phyloP scores from a whole-genome alignment of 2,113 vertebrate genomes.

The Guaruba guarouba region DNA sequence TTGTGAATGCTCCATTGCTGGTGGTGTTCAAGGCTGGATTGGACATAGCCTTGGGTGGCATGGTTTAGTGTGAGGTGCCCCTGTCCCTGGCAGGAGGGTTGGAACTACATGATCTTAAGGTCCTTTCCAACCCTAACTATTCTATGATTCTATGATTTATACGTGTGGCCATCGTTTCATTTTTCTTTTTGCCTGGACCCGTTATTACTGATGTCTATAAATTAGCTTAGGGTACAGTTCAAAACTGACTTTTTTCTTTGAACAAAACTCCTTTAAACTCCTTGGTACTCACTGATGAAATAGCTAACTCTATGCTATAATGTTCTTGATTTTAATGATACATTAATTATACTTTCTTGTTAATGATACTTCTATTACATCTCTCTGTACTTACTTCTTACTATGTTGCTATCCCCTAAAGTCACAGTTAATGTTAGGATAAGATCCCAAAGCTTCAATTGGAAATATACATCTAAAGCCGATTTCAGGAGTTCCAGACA shows the following conservation, averaged over 20 bases:
- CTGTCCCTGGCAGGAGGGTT: too few relatives aligned
- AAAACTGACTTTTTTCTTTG: not conserved
- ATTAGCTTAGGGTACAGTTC: not conserved
- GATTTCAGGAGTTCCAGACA: not conserved
- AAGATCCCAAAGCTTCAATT: not conserved
- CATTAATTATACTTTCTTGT: not conserved
- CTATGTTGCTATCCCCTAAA: constrained; percentile 11
- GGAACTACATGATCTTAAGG: too few relatives aligned
- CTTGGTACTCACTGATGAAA: constrained; percentile 1
- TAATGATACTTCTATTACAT: constrained; percentile 5
- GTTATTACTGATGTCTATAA: not conserved
- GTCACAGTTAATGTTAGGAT: not conserved
- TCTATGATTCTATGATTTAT: not conserved
- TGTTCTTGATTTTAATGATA: constrained; percentile 44
- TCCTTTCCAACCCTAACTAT: too few relatives aligned
- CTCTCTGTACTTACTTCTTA: not conserved
- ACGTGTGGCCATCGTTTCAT: not conserved
- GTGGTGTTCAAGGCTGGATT: too few relatives aligned
- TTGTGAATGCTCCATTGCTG: too few relatives aligned
- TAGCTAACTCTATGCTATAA: not conserved
- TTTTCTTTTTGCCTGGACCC: not conserved
- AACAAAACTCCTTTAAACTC: not conserved
- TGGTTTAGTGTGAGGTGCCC: too few relatives aligned
- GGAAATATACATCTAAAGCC: not conserved
- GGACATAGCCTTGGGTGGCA: too few relatives aligned